Conservation (phyloP, 2,888 invertebrate species). For the Lithophane leautieri region DNA sequence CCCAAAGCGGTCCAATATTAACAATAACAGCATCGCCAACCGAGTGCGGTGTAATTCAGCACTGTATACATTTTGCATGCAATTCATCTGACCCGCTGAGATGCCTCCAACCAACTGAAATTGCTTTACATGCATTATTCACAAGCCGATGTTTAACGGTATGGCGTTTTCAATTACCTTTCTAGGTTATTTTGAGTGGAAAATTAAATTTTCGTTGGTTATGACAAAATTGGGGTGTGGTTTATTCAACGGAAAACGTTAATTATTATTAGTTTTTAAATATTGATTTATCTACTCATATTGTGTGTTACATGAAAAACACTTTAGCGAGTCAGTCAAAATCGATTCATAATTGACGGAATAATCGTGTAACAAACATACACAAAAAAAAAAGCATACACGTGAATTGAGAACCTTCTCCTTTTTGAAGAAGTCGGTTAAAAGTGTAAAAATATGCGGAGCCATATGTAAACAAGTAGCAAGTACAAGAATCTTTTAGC, state of each 20-base stretch:
- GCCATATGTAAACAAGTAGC: too few species aligned
- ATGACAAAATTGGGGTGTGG: background rate
- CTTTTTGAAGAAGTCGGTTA: too few species aligned
- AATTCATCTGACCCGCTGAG: slow-evolving; percentile 55
- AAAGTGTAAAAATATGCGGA: too few species aligned
- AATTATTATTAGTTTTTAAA: background rate
- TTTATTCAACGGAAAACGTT: slow-evolving; percentile 3
- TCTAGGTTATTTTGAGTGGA: slow-evolving; percentile 13
- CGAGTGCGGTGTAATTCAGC: slow-evolving; percentile 35
- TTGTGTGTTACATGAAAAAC: too few species aligned
- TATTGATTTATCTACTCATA: background rate
- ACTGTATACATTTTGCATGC: slow-evolving; percentile 55
- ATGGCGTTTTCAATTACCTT: slow-evolving; percentile 51
- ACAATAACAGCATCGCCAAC: slow-evolving; percentile 1
- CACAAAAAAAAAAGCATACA: too few species aligned
- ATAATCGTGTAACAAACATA: too few species aligned
- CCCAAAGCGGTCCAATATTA: slow-evolving; percentile 20
- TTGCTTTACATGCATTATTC: slow-evolving; percentile 69
- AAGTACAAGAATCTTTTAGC: too few species aligned
- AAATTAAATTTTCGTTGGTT: slow-evolving; percentile 37
- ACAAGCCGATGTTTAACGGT: slow-evolving; percentile 51
- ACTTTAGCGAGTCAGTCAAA: too few species aligned
- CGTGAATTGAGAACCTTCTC: too few species aligned
- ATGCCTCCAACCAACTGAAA: slow-evolving; percentile 57
- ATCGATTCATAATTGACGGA: too few species aligned